Evolutionary conservation across 2,888 invertebrate genomes (phyloP), one percentile per base, ranked within the genome.

Genomic region (Drepana falcataria): DNA sequence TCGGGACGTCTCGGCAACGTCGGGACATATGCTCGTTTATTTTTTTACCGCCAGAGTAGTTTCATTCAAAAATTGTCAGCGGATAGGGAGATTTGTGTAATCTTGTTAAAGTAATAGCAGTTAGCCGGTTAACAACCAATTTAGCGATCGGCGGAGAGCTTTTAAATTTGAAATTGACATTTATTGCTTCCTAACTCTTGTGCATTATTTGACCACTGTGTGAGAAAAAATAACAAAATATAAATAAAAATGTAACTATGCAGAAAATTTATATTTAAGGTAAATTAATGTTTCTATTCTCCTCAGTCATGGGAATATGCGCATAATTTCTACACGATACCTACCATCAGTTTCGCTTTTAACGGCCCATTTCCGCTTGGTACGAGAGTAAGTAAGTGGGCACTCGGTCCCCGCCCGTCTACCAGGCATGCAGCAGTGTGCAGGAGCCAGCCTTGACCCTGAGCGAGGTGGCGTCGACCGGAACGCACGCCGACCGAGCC

Each of bases 381-480:
- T 65, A 74, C 65, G 65, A 66, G 74, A 68, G 72, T 75, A 79
- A 75, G 78, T 75, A 73, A 69, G 75, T 71, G 69, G 68, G 67
- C 61, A 66, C 58, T 63, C 61, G 68, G 61, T 65, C 68, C 66
- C 70, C 69, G 69, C 69, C 61, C 71, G 70, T 69, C 71, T 78
- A 89, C 85, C 77, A 87, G 85, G 85, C 86, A 77, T 73, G 81
- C 85, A 86, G 83, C 75, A 83, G 76, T 72, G 79, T 76, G 83
- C 81, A 85, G 87, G 80, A 85, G 81, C 73, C 75, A 88, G 85
- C 91, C 91, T 91, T 91, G 91, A 91, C 89, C 91, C 90, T 90
- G 89, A 87, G 77, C 80, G 81, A 83, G 87, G 87, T 88, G 90
- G 89, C 91, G 91, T 81, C 91, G 91, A 91, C 91, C 91, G 89